Percentiles rank a stretch among this genome's conserved stretches.
Conservation (phyloP, 2,113 vertebrate genomes). For the Tretioscincus oriximinensis region DNA sequence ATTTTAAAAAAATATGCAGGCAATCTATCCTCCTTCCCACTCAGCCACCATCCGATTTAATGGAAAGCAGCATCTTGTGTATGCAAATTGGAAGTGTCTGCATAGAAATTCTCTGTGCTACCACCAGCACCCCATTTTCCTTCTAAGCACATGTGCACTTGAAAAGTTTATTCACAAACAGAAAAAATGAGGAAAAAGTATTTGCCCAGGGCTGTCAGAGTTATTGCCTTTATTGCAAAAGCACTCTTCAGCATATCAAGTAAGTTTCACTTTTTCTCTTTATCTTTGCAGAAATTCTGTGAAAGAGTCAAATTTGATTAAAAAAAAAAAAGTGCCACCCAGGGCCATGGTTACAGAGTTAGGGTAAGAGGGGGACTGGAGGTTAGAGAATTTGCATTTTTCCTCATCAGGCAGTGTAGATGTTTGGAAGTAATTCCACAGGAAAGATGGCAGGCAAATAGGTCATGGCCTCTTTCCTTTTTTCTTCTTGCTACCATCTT, state of each 20-base stretch:
- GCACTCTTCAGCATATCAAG: conserved; percentile 1
- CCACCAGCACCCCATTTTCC: not conserved
- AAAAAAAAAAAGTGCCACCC: not conserved
- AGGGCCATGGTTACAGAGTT: not conserved
- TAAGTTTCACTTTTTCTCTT: not conserved
- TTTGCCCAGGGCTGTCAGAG: not conserved
- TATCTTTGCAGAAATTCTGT: not conserved
- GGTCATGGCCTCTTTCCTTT: no score
- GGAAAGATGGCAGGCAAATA: not conserved
- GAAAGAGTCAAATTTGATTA: not conserved
- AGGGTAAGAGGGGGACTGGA: not conserved
- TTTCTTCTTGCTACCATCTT: no score
- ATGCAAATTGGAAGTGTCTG: no score
- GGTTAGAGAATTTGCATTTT: not conserved
- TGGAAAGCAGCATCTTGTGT: not conserved
- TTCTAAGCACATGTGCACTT: not conserved
- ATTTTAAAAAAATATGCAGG: not conserved
- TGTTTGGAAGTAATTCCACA: not conserved
- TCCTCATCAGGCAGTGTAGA: not conserved
- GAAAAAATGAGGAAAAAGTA: not conserved
- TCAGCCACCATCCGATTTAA: not conserved
- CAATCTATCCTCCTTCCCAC: no score
- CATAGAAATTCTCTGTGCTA: not conserved
- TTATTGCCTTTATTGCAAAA: not conserved
- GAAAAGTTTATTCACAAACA: not conserved